Evolutionary conservation across 2,797 vertebrate species (phyloP).

Genomic region (Furcifer pardalis): DNA sequence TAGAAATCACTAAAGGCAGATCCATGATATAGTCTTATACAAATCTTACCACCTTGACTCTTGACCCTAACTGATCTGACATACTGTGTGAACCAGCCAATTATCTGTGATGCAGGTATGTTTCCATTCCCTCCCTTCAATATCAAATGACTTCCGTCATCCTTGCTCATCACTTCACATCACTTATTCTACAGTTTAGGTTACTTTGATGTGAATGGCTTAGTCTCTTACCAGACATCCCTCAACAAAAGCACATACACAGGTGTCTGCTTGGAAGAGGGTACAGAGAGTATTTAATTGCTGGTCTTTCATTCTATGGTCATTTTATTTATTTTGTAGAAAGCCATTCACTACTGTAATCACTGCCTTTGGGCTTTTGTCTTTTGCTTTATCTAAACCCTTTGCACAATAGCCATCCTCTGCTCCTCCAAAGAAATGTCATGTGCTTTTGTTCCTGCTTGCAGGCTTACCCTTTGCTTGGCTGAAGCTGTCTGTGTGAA

Average conservation of each 20-base stretch:
- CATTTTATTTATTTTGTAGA: slow-evolving; percentile 32
- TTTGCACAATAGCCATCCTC: slow-evolving; percentile 14
- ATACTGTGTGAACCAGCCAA: background rate
- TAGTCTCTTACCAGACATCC: slow-evolving; percentile 34
- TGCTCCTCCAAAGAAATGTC: background rate
- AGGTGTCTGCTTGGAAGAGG: slow-evolving; percentile 30
- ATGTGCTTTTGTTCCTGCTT: slow-evolving; percentile 22
- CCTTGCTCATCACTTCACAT: slow-evolving; percentile 26
- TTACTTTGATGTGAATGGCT: slow-evolving; percentile 38
- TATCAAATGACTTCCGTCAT: slow-evolving; percentile 37
- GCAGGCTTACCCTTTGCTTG: slow-evolving; percentile 15
- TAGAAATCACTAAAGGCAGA: background rate
- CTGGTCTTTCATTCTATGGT: slow-evolving; percentile 13
- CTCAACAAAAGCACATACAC: slow-evolving; percentile 32
- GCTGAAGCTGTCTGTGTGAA: slow-evolving; percentile 8
- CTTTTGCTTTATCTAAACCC: slow-evolving; percentile 19
- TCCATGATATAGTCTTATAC: background rate
- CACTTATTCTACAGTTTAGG: slow-evolving; percentile 19
- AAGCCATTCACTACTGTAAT: slow-evolving; percentile 32
- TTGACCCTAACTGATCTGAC: background rate
- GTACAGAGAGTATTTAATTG: slow-evolving; percentile 4
- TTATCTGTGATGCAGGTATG: background rate
- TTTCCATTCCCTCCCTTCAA: background rate
- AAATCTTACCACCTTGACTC: slow-evolving; percentile 1
- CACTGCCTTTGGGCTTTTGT: slow-evolving; percentile 21